Evolutionary conservation across 30 jellyfish, hydroid and myxozoan genomes (phyloP), one percentile per base, ranked within the genome.

Genomic region (Cassiopea xamachana): DNA sequence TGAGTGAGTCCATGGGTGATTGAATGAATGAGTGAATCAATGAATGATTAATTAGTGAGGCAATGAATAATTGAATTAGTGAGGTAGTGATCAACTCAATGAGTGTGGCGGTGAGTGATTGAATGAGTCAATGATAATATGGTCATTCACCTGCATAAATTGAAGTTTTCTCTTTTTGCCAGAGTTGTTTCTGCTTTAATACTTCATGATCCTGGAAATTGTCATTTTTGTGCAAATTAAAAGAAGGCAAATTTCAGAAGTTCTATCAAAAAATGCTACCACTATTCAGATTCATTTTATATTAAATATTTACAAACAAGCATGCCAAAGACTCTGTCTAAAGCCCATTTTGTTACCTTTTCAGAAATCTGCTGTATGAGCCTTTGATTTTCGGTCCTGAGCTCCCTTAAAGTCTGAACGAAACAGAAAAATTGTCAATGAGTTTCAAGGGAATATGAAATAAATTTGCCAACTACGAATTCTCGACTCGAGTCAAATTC

Each of bases 151-250:
- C 94, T 87, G 94, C 47, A n/a, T 67, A 46, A 62, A 87, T 58
- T 10, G 87, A 17, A 1, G 86, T 5, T 39, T 58, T 88, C 71
- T 88, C 95, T 69, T 88, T 88, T 58, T 88, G 95, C 87, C 88
- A 70, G 13, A 27, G 47, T 69, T 79, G 88, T 73, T 48, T 82
- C 4, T 79, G 69, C 13, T 77, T 39, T 17, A 79, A 75, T 17
- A 47, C 69, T 43, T 79, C 95, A 48, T 90, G 82, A 69, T 88
- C 95, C 95, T 88, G 85, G 46, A 77, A 71, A 46, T 17, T 13
- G 69, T 14, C 18, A 15, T 59, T 59, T 44, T 44, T 77, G 70
- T 76, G 17, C 44, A 76, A 59, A 6, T 6, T 59, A 14, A 59
- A 14, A 59, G 8, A 14, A 59, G 69, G 14, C 13, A 59, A 59